Percentiles rank a stretch among this genome's conserved stretches.
Evolutionary conservation across 2,113 vertebrate genomes (phyloP).

Genomic region (Oncorhynchus tshawytscha): DNA sequence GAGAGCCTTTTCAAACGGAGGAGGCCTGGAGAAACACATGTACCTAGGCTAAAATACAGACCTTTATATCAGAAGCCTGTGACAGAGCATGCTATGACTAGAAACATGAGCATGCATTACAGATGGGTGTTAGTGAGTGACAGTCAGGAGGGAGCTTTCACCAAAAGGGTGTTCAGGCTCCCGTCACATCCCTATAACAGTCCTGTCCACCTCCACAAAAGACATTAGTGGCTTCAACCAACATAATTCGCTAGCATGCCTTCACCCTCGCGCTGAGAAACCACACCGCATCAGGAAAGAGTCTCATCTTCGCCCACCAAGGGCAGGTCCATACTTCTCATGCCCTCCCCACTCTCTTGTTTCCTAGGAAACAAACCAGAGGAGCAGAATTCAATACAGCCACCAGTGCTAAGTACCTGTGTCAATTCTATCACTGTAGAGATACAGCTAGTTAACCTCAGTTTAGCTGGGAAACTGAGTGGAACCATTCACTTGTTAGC

Average conservation of each 20-base stretch:
- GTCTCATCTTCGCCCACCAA: conserved; percentile 84
- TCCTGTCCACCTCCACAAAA: background rate
- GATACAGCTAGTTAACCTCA: conserved; percentile 2
- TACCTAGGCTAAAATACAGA: conserved; percentile 33
- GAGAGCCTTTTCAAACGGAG: conserved; percentile 43
- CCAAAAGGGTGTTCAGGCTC: conserved; percentile 14
- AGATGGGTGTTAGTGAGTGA: conserved; percentile 7
- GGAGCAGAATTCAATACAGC: background rate
- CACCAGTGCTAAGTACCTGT: background rate
- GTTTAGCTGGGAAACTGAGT: background rate
- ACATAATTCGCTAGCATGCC: background rate
- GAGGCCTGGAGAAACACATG: conserved; percentile 18
- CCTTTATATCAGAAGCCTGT: conserved; percentile 63
- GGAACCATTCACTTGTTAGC: conserved; percentile 19
- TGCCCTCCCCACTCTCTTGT: conserved; percentile 83
- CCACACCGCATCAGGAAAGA: conserved; percentile 78
- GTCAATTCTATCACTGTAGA: background rate
- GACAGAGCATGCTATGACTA: conserved; percentile 60
- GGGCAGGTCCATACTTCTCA: conserved; percentile 78
- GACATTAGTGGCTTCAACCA: no score
- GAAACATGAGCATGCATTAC: conserved; percentile 52
- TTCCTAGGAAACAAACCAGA: conserved; percentile 78
- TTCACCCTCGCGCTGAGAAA: conserved; percentile 16
- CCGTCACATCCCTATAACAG: no score
- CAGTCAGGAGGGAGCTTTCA: conserved; percentile 1